Conservation (phyloP, 2,797 vertebrate genomes). For the Mus spretus region DNA sequence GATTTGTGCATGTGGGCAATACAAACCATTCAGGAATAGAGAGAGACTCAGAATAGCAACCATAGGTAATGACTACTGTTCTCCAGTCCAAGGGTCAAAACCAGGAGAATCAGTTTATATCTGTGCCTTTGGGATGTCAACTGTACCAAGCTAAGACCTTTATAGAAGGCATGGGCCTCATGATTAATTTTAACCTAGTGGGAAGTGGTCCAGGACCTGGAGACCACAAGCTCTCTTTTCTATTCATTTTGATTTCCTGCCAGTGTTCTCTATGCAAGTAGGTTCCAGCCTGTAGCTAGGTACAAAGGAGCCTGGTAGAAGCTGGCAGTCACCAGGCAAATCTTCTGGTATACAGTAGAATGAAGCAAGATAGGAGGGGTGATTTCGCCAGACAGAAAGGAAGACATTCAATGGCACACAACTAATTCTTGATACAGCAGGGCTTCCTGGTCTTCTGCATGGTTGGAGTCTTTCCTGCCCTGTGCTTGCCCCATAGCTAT, state of each 20-base stretch:
- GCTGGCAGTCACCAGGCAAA: not conserved
- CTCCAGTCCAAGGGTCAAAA: not conserved
- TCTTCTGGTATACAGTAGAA: not conserved
- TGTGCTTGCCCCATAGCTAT: rapidly evolving
- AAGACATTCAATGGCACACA: not conserved
- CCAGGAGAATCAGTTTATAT: not conserved
- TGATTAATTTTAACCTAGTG: not conserved
- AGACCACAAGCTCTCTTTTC: too few relatives aligned
- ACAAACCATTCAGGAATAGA: not conserved
- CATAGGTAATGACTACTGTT: not conserved
- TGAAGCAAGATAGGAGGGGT: not conserved
- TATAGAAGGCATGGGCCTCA: not conserved
- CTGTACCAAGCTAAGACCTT: not conserved
- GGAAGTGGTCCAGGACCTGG: not conserved
- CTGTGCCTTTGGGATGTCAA: not conserved
- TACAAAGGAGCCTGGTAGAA: not conserved
- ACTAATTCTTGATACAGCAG: not conserved
- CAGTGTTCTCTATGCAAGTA: not conserved
- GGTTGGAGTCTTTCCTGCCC: not conserved
- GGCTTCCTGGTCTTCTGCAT: too few relatives aligned
- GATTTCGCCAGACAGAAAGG: not conserved
- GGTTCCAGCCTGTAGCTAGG: not conserved
- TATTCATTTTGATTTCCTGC: not conserved
- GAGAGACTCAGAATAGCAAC: not conserved
- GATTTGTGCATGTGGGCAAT: not conserved